A percentile compares a stretch with the other conserved stretches of the same genome.
Evolutionary conservation across 92 coral and sea anemone species (phyloP).

Genomic region (Porites cylindrica): DNA sequence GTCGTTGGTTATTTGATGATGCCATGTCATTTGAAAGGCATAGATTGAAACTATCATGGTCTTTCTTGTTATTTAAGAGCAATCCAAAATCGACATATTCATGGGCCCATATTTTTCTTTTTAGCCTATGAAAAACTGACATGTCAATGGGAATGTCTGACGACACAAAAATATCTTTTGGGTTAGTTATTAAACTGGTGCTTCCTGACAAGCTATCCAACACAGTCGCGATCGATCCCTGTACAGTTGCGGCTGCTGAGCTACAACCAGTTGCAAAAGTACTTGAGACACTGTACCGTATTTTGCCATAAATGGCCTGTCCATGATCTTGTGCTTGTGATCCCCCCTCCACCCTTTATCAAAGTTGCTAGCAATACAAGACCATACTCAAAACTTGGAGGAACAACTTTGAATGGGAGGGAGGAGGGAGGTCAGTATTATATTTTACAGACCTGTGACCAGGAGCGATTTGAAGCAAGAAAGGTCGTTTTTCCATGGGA

Average conservation of each 20-base stretch:
- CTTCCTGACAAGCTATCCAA: neutral
- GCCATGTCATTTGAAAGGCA: neutral
- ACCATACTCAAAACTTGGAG: no score
- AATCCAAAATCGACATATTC: conserved; percentile 43
- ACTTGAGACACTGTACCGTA: no score
- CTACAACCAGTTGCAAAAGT: neutral
- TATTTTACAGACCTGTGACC: no score
- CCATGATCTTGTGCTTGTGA: no score
- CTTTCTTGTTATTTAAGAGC: conserved; percentile 16
- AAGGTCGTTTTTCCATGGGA: no score
- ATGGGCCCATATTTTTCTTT: conserved; percentile 26
- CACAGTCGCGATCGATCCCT: conserved; percentile 24
- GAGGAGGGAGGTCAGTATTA: no score
- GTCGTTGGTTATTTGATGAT: neutral
- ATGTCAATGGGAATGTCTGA: conserved; percentile 41
- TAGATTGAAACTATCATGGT: neutral
- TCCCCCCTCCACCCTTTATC: no score
- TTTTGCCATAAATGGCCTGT: no score
- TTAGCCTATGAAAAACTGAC: conserved; percentile 14
- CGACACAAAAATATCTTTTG: conserved; percentile 41
- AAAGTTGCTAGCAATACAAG: no score
- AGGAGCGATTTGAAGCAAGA: no score
- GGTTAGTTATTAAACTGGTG: neutral
- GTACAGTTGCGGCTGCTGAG: conserved; percentile 21
- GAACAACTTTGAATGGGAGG: no score